phyloP scores from a whole-genome alignment of 2,888 invertebrate genomes.

The Corbicula japonica region DNA sequence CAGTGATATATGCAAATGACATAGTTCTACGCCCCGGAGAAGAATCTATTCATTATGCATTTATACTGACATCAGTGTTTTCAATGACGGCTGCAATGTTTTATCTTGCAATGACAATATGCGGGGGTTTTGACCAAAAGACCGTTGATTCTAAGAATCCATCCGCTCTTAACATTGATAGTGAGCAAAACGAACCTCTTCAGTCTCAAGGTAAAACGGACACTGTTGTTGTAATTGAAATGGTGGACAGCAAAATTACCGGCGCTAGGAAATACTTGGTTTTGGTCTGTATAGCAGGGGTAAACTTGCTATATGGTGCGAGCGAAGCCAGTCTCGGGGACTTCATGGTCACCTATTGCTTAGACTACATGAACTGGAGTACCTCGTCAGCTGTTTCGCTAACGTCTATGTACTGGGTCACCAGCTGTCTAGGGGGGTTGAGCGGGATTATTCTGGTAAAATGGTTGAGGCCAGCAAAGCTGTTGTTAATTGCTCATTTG shows the following conservation, averaged over 20 bases:
- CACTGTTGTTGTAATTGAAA: not conserved
- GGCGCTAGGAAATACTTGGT: slow-evolving; percentile 25
- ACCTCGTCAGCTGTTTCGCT: slow-evolving; percentile 35
- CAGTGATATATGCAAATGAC: not conserved
- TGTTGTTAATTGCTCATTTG: slow-evolving; percentile 38
- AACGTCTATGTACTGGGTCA: slow-evolving; percentile 50
- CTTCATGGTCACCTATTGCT: slow-evolving; percentile 48
- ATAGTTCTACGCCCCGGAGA: no score
- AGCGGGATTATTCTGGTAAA: slow-evolving; percentile 36
- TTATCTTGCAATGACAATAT: slow-evolving; percentile 42
- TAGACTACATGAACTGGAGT: slow-evolving; percentile 48
- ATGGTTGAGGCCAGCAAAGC: slow-evolving; percentile 5
- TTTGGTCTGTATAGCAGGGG: slow-evolving; percentile 22
- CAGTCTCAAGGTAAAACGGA: not conserved
- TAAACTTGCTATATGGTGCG: slow-evolving; percentile 50
- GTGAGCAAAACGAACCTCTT: not conserved
- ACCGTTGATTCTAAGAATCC: not conserved
- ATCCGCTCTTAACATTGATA: not conserved
- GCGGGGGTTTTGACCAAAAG: slow-evolving; percentile 22
- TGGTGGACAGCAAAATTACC: not conserved
- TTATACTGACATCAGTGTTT: slow-evolving; percentile 34
- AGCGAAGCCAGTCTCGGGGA: slow-evolving; percentile 48
- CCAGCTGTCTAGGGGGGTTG: slow-evolving; percentile 51
- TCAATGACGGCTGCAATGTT: slow-evolving; percentile 30
- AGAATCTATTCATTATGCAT: slow-evolving; percentile 46